Evolutionary conservation across 2,113 vertebrate species (phyloP).

Genomic region (Chroicocephalus ridibundus): DNA sequence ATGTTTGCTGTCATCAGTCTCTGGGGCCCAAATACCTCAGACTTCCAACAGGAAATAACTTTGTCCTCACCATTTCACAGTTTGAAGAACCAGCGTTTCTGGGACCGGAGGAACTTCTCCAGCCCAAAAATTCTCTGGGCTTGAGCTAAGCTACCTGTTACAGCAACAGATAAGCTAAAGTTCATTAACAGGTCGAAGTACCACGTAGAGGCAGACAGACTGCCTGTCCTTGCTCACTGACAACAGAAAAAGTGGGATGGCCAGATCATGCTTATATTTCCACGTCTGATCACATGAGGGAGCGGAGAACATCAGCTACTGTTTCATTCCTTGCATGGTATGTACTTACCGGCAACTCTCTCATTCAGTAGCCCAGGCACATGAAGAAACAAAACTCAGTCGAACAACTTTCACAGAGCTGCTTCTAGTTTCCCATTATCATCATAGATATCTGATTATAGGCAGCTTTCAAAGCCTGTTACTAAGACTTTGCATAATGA

Average conservation of each 20-base stretch:
- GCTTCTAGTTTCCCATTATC: background rate
- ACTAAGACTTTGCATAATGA: background rate
- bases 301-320: background rate
- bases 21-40: background rate
- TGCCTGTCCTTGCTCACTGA: background rate
- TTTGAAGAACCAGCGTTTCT: background rate
- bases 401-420: background rate
- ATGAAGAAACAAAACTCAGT: background rate
- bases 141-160: background rate
- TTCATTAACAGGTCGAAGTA: background rate
- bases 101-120: background rate
- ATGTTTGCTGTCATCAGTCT: background rate
- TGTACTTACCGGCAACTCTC: accelerated
- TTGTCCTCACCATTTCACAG: background rate
- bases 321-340: background rate
- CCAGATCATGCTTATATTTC: background rate
- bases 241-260: background rate
- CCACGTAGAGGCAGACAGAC: background rate
- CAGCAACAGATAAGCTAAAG: background rate
- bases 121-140: background rate
- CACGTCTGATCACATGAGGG: accelerated
- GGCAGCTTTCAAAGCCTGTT: background rate
- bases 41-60: background rate
- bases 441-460: background rate
- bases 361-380: background rate